Conservation (phyloP, 2,113 vertebrate species). For the Probosciger aterrimus region DNA sequence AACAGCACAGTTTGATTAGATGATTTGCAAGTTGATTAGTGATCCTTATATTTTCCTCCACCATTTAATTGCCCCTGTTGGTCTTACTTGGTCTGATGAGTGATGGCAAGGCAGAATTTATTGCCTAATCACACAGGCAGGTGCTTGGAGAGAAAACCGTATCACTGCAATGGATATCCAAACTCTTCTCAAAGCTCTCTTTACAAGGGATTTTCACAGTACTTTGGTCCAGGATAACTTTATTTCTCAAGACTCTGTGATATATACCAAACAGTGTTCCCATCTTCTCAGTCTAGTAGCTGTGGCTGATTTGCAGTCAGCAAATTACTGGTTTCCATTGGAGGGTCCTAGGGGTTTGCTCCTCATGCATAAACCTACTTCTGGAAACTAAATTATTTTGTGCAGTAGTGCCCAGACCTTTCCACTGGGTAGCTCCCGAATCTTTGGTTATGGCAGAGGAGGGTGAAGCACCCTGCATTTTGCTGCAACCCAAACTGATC, state of each 20-base stretch:
- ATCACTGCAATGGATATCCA: accelerated
- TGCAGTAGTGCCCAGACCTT: not conserved
- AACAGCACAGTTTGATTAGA: conserved; percentile 50
- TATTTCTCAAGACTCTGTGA: not conserved
- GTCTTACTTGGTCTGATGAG: conserved; percentile 36
- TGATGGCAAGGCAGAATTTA: not conserved
- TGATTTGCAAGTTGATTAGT: conserved; percentile 66
- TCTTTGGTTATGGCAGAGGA: not conserved
- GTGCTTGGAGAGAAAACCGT: accelerated
- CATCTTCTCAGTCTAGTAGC: not conserved
- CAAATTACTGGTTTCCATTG: not conserved
- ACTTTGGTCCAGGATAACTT: not conserved
- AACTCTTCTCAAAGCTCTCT: not conserved
- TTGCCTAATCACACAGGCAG: not conserved
- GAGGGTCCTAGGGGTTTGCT: not conserved
- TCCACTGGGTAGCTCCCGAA: not conserved
- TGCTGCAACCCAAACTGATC: accelerated
- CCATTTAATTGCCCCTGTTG: conserved; percentile 34
- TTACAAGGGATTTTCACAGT: not conserved
- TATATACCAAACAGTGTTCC: not conserved
- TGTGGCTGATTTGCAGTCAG: not conserved
- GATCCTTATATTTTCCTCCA: conserved; percentile 48
- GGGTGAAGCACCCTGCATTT: not conserved
- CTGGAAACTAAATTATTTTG: not conserved
- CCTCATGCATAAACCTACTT: not conserved